Percentiles rank a stretch among this genome's conserved stretches.
phyloP scores from a whole-genome alignment of 2,888 invertebrate genomes.

The Drosophila vallismaia region DNA sequence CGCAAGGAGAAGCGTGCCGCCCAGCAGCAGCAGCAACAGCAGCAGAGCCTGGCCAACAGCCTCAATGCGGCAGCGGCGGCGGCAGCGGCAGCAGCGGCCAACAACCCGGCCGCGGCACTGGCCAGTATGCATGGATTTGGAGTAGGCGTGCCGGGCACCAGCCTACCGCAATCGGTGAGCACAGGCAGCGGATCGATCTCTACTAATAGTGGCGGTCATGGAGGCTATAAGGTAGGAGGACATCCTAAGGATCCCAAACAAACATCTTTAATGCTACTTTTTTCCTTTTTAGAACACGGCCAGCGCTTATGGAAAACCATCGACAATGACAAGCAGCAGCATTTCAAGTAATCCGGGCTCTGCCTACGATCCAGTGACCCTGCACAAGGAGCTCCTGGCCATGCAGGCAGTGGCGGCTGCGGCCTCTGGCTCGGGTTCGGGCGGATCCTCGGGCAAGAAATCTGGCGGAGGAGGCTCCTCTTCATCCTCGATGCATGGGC shows the following conservation, averaged over 20 bases:
- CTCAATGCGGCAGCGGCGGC: slow-evolving; percentile 80
- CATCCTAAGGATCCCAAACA: not conserved
- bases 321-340: slow-evolving; percentile 75
- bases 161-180: slow-evolving; percentile 79
- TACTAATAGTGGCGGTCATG: slow-evolving; percentile 62
- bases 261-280: not conserved
- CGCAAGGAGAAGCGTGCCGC: slow-evolving; percentile 83
- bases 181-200: slow-evolving; percentile 69
- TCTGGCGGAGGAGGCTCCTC: slow-evolving; percentile 41
- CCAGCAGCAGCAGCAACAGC: slow-evolving; percentile 78
- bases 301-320: slow-evolving; percentile 82
- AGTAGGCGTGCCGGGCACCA: slow-evolving; percentile 74
- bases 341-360: slow-evolving; percentile 80
- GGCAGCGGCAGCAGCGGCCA: slow-evolving; percentile 78
- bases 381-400: slow-evolving; percentile 84
- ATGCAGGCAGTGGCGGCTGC: slow-evolving; percentile 84
- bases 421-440: slow-evolving; percentile 73
- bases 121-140: slow-evolving; percentile 82
- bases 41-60: slow-evolving; percentile 81
- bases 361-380: slow-evolving; percentile 83
- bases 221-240: slow-evolving; percentile 79
- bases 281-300: slow-evolving; percentile 72
- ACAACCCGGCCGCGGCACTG: slow-evolving; percentile 79
- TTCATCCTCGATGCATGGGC: slow-evolving; percentile 59
- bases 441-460: slow-evolving; percentile 67